A percentile compares a stretch with the other conserved stretches of the same genome.
Conservation (phyloP, 2,113 vertebrate species). For the Gymnorhina tibicen region DNA sequence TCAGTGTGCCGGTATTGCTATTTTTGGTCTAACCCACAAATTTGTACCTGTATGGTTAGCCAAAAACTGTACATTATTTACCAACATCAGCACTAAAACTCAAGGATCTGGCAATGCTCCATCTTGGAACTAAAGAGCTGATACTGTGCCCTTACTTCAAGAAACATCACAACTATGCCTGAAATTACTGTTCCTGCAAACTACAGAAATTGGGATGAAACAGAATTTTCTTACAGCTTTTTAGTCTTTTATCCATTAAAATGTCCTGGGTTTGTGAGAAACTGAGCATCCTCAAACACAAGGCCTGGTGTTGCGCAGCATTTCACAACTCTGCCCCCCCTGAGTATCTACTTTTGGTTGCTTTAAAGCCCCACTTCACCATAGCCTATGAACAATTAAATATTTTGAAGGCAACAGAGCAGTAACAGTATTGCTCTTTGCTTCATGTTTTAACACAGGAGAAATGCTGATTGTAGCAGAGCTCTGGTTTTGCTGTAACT, state of each 20-base stretch:
- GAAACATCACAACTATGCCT: neutral
- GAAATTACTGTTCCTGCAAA: neutral
- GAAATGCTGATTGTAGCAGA: neutral
- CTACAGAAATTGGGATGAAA: neutral
- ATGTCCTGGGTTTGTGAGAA: neutral
- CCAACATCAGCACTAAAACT: conserved; percentile 30
- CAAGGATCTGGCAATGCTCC: neutral
- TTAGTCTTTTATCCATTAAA: neutral
- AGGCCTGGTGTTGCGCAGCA: neutral
- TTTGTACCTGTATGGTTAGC: conserved; percentile 34
- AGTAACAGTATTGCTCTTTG: neutral
- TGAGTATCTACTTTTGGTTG: neutral
- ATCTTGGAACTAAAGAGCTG: neutral
- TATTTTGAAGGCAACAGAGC: neutral
- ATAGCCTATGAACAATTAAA: neutral
- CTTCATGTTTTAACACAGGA: neutral
- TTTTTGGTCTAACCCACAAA: conserved; percentile 48
- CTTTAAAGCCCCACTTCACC: neutral
- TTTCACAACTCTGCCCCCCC: neutral
- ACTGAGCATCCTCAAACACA: neutral
- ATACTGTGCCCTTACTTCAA: neutral
- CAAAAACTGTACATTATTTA: conserved; percentile 39
- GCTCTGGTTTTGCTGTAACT: neutral
- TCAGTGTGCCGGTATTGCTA: neutral
- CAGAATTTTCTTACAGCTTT: neutral